A percentile compares a stretch with the other conserved stretches of the same genome.
phyloP scores from a whole-genome alignment of 2,113 vertebrate genomes.

The Otus sunia region DNA sequence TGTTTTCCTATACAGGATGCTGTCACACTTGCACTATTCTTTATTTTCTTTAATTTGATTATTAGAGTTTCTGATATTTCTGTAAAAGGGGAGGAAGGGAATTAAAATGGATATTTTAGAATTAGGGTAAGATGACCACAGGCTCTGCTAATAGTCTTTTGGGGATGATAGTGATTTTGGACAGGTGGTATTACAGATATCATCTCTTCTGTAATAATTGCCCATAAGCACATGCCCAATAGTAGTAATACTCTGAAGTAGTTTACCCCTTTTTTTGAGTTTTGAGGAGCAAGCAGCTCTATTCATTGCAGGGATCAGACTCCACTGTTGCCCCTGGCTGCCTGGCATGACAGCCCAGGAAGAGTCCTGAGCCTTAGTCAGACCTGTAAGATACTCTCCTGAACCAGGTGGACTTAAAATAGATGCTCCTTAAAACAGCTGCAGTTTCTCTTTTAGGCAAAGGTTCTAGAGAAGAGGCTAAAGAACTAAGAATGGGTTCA shows the following conservation, averaged over 20 bases:
- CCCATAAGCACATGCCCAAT: background rate
- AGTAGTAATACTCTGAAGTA: background rate
- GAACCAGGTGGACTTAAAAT: background rate
- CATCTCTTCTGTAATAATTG: background rate
- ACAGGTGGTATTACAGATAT: background rate
- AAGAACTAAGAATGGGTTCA: accelerated
- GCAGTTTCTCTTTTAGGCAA: background rate
- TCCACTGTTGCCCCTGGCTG: background rate
- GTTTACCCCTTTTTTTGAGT: background rate
- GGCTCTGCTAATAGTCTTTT: background rate
- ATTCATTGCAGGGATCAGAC: background rate
- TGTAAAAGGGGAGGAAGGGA: background rate
- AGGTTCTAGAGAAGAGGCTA: background rate
- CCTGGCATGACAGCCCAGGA: background rate
- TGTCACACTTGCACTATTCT: background rate
- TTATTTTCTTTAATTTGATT: background rate
- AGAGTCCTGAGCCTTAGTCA: background rate
- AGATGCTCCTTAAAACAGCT: background rate
- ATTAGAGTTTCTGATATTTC: background rate
- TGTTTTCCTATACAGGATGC: background rate
- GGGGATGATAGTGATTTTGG: background rate
- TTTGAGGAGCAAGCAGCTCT: background rate
- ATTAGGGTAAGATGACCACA: background rate
- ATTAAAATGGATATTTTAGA: background rate
- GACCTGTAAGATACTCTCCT: background rate